Base-by-base conservation (phyloP, 2,888 invertebrate species). In the Microchrysa polita region DNA sequence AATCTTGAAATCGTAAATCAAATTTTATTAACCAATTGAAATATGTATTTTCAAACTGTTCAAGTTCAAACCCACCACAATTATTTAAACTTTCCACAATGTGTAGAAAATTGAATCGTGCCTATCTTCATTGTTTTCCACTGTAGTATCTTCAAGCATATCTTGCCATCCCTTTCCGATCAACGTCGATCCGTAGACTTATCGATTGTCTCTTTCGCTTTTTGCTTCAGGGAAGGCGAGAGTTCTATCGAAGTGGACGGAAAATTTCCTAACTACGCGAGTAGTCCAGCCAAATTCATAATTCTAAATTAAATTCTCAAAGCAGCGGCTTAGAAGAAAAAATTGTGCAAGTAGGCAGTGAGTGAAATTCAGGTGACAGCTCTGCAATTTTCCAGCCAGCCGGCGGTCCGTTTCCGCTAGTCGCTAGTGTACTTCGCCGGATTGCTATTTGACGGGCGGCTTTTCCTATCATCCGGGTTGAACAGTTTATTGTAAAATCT, bases 201-300 rank as follows among this genome's bases (percentile, higher is more conserved):
- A 16, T n/a, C 52, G 18, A 5, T 18, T 52, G 16, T 1, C 18
- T 12, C 14, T n/a, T 5, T 52, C 5, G 12, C 18, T 52, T 18
- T 5, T 16, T 18, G 52, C 52, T 18, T 5, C 57, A 22, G 9
- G n/a, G 57, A 22, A 18, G 57, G 12, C 18, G 20, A 20, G 12
- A 57, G 12, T 48, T 48, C 42, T 9, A 1, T 9, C 16, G n/a
- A 18, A 55, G 18, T 16, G 18, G 16, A 55, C 2, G 18, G 57
- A 20, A 57, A 57, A 9, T 18, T 57, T 20, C 57, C 18, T 18
- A 57, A 59, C 14, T 59, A 59, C 59, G 59, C 27, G 27, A 59
- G 23, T 23, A 23, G 12, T 23, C 23, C 23, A n/a, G n/a, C 9
- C n/a, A 27, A 59, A 59, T n/a, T n/a, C n/a, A n/a, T n/a, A 59